Base-by-base conservation (phyloP, 2,888 invertebrate genomes). In the Drosophila demipolita region DNA sequence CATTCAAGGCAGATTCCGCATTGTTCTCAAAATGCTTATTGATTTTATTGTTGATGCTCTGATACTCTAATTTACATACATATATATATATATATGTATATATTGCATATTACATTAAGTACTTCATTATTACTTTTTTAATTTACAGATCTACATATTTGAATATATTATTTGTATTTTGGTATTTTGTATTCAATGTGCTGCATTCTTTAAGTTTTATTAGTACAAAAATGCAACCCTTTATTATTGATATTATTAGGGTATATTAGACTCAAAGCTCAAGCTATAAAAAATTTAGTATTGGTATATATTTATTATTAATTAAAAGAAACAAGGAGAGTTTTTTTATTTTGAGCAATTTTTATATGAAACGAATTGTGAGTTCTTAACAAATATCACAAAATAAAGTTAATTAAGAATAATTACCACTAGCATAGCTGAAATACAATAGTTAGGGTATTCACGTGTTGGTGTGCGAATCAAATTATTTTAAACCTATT, bases 401-500 rank as follows among this genome's bases (percentile, higher is more conserved):
- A 45, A 45, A 12, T 8, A 8, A 15, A 3, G 23, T 45, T 15
- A 8, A 23, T 15, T 23, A 15, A 3, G 15, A 4, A 15, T 0
- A 45, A 23, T 23, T 23, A 15, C 20, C 12, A 45, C 20, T 20
- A 1, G 7, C 12, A 20, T 15, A 7, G 4, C 0, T 8, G 23
- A 4, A 0, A 45, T 15, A 15, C 8, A 23, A 23, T 2, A 36
- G 17, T 45, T 8, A 71, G 78, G 2, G 76, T 63, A 78, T 65
- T 52, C 15, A 12, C 8, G 5, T 0, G 35, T 38, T 42, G 20
- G 4, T n/a, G 23, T 55, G 36, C 5, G 0, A 3, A 20, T 3
- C 7, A 3, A 6, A 32, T 48, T 15, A 33, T 42, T 8, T 35
- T 33, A n/a, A 8, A 15, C 36, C 20, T 12, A 12, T 49, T 55